Evolutionary conservation across 2,113 vertebrate genomes (phyloP), one percentile per base, ranked within the genome.

Genomic region (Rhynchopsitta pachyrhyncha): DNA sequence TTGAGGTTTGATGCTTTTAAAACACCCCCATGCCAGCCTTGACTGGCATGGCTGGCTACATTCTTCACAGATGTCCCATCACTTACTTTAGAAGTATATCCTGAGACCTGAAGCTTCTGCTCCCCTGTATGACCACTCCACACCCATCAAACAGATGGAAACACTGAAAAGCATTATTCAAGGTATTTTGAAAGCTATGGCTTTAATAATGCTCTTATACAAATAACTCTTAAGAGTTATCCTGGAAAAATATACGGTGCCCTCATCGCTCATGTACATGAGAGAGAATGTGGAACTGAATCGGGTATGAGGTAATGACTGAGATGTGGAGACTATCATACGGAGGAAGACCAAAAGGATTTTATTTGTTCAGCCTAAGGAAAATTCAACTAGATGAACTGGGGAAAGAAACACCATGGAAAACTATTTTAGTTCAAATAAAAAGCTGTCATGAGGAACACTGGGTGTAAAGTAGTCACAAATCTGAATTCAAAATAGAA

Each of bases 231-330:
- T 16, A 70, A 50, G 4, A 60, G 23, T 73, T 91, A 69, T 33
- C 47, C 47, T 83, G 35, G 52, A 63, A 92, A 60, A 86, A 91
- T 37, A 37, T 0, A 35, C 13, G 17, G 4, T 83, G 44, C 7
- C 19, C 17, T 73, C 12, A 14, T 82, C 0, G 1, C 24, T 62
- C 8, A 11, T 6, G 18, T 41, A 28, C 9, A 28, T 0, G 2
- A 33, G 22, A 69, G 44, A 82, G n/a, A 19, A 37, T 11, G 8
- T 41, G 55, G n/a, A 85, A 59, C 11, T 57, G n/a, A 11, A 60
- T 70, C 46, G 25, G 25, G 4, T 29, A 31, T 25, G 23, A 77
- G 27, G 9, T 55, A 37, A 10, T 42, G 41, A 50, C 52, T 41
- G 33, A 66, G 29, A 25, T 12, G 9, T 41, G 39, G 35, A 37